Conservation (phyloP, 1,140 invertebrate species). For the Popillia japonica region DNA sequence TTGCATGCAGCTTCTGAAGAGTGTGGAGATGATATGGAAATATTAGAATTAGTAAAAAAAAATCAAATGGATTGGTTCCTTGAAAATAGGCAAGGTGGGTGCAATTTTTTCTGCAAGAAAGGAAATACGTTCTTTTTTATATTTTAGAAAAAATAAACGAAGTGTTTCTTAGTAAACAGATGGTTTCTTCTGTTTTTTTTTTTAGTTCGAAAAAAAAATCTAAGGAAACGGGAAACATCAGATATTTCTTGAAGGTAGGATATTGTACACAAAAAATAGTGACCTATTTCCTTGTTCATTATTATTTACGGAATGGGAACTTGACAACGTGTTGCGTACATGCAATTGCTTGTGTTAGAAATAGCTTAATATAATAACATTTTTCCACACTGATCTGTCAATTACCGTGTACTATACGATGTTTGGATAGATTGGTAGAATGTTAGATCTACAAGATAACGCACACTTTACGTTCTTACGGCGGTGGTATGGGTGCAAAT, state of each 20-base stretch:
- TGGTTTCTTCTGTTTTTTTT: constrained; percentile 18
- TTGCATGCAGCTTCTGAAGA: neutral
- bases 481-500: no score
- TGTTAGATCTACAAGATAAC: no score
- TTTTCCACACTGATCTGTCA: no score
- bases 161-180: constrained; percentile 12
- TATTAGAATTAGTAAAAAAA: neutral
- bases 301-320: no score
- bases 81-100: neutral
- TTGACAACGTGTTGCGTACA: no score
- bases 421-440: no score
- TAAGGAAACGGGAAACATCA: neutral
- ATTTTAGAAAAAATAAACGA: constrained; percentile 5
- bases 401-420: no score
- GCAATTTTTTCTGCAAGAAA: constrained; percentile 21
- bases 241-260: neutral
- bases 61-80: neutral
- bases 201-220: neutral
- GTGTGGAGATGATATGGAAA: neutral
- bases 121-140: constrained; percentile 20
- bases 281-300: constrained; percentile 8
- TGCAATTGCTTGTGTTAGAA: no score
- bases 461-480: no score
- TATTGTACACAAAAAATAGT: neutral
- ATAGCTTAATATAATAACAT: no score